phyloP scores from a whole-genome alignment of 2,113 vertebrate species.

The Leptobrachium leishanense region DNA sequence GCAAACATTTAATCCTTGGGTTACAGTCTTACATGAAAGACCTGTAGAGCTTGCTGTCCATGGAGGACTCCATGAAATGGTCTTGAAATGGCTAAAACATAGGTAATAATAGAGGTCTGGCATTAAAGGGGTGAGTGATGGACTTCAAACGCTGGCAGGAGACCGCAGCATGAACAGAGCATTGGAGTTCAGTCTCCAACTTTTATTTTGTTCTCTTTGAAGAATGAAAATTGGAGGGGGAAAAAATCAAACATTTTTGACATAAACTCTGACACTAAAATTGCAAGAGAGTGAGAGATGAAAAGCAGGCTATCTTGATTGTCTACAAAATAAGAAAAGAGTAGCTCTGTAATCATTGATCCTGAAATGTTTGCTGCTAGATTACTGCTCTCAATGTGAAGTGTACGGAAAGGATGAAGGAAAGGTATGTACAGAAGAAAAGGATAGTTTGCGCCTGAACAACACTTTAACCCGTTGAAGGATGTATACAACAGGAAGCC shows the following conservation, averaged over 20 bases:
- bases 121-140: slow-evolving; percentile 80
- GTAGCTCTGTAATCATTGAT: slow-evolving; percentile 78
- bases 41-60: slow-evolving; percentile 71
- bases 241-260: slow-evolving; percentile 77
- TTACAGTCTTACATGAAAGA: slow-evolving; percentile 82
- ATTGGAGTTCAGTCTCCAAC: slow-evolving; percentile 67
- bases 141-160: slow-evolving; percentile 85
- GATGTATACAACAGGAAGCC: neutral
- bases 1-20: slow-evolving; percentile 60
- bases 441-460: slow-evolving; percentile 56
- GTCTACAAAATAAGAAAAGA: slow-evolving; percentile 74
- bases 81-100: slow-evolving; percentile 74
- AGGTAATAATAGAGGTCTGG: slow-evolving; percentile 85
- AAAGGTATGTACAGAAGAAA: slow-evolving; percentile 52
- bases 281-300: slow-evolving; percentile 84
- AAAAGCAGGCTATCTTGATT: slow-evolving; percentile 82
- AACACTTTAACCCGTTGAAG: slow-evolving; percentile 34
- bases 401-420: slow-evolving; percentile 58
- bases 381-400: slow-evolving; percentile 72
- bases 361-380: slow-evolving; percentile 67
- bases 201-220: slow-evolving; percentile 96
- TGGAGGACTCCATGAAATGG: slow-evolving; percentile 75
- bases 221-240: slow-evolving; percentile 86
- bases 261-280: slow-evolving; percentile 76
- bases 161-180: slow-evolving; percentile 61